These are phyloP conservation scores for Bathynomus jamesi DNA, from an alignment of 1,140 invertebrate species.

Conservation along the genomic window DNA sequence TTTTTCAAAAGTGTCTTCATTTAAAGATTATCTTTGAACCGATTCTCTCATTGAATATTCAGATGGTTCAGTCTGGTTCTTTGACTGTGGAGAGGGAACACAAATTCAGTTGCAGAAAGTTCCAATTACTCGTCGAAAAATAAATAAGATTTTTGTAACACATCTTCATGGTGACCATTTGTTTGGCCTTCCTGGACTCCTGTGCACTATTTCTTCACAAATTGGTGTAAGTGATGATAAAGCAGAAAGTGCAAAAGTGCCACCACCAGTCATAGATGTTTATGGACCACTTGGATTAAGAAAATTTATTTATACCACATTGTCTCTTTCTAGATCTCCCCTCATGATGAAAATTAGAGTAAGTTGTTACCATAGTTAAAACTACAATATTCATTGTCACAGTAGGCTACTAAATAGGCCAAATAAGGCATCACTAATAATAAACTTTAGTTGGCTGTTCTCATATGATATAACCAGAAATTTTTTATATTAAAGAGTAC, in stretches of 20 bases:
- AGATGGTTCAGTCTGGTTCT: constrained; percentile 46
- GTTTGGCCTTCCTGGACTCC: constrained; percentile 48
- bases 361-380: constrained; percentile 43
- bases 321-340: constrained; percentile 42
- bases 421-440: too few species aligned
- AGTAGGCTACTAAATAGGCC: too few species aligned
- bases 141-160: constrained; percentile 49
- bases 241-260: constrained; percentile 19
- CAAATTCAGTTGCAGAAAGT: constrained; percentile 48
- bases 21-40: too few species aligned
- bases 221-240: constrained; percentile 5
- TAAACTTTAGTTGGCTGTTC: too few species aligned
- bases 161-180: constrained; percentile 51
- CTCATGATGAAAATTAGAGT: constrained; percentile 43
- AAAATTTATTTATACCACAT: constrained; percentile 41
- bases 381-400: constrained; percentile 10
- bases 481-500: too few species aligned
- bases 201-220: constrained; percentile 44
- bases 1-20: too few species aligned
- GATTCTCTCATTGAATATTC: too few species aligned
- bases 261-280: constrained; percentile 40
- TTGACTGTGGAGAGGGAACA: constrained; percentile 50
- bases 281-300: constrained; percentile 46
- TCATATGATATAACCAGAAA: too few species aligned
- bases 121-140: constrained; percentile 42